Conservation (phyloP, 2,113 vertebrate species). For the Eulacestoma nigropectus region DNA sequence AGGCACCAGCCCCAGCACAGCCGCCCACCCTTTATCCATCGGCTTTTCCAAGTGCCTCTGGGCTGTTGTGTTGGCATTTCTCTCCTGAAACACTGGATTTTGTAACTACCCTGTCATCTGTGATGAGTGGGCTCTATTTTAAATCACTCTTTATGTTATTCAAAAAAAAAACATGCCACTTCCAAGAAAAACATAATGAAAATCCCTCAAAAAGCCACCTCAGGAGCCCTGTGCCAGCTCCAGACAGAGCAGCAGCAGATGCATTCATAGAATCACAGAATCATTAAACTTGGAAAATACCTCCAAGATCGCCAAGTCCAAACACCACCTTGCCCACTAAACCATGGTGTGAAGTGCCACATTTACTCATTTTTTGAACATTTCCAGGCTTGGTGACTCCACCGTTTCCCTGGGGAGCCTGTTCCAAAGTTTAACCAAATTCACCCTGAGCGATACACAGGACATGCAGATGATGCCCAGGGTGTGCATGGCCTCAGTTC, state of each 20-base stretch:
- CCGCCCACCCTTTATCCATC: not conserved
- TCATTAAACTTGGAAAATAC: not conserved
- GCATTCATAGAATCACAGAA: not conserved
- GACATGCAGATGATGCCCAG: fast-evolving
- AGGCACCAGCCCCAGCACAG: not conserved
- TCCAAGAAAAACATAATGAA: not conserved
- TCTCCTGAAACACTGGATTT: not conserved
- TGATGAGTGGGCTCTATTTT: not conserved
- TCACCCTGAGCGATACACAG: fast-evolving
- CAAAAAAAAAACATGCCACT: not conserved
- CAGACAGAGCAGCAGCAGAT: not conserved
- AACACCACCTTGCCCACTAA: not conserved
- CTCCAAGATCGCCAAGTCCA: not conserved
- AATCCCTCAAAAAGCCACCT: not conserved
- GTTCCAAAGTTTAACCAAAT: not conserved
- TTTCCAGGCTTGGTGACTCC: not conserved
- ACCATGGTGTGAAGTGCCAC: not conserved
- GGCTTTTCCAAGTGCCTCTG: not conserved
- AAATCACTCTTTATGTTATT: not conserved
- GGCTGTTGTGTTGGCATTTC: not conserved
- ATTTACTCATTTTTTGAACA: not conserved
- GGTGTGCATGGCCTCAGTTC: not conserved
- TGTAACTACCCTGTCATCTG: not conserved
- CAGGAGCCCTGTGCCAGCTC: not conserved
- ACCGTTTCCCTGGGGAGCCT: too few species aligned